Percentiles rank a stretch among this genome's conserved stretches.
Evolutionary conservation across 2,888 invertebrate species (phyloP).

Genomic region (Elmis aenea): DNA sequence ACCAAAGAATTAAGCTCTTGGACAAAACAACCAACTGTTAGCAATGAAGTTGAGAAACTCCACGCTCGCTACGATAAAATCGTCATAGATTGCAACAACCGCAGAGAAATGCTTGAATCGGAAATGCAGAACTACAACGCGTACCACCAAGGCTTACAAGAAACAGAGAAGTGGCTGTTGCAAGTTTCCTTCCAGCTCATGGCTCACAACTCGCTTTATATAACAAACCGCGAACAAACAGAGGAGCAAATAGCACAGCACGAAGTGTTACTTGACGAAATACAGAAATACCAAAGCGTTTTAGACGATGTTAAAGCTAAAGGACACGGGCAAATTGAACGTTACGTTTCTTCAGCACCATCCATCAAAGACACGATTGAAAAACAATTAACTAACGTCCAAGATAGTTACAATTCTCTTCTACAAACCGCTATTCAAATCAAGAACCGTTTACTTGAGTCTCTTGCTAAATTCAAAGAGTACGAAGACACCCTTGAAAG

Average conservation of each 20-base stretch:
- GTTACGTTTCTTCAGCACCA: conserved; percentile 69
- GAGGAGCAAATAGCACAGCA: conserved; percentile 89
- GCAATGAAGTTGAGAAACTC: conserved; percentile 64
- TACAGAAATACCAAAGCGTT: conserved; percentile 75
- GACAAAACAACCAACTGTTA: conserved; percentile 61
- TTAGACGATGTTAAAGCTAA: conserved; percentile 78
- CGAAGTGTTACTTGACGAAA: conserved; percentile 66
- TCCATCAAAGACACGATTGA: conserved; percentile 73
- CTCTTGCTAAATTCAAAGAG: conserved; percentile 86
- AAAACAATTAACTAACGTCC: conserved; percentile 82
- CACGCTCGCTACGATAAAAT: conserved; percentile 67
- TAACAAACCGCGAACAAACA: conserved; percentile 86
- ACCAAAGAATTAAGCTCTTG: conserved; percentile 70
- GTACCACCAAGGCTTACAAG: conserved; percentile 86
- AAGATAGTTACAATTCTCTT: conserved; percentile 88
- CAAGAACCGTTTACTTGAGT: conserved; percentile 80
- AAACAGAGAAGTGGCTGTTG: conserved; percentile 91
- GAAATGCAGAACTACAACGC: conserved; percentile 81
- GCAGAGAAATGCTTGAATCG: conserved; percentile 65
- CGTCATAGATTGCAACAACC: conserved; percentile 57
- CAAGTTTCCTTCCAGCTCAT: conserved; percentile 93
- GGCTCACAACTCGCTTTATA: conserved; percentile 92
- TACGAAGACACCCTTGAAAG: conserved; percentile 87
- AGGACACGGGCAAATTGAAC: conserved; percentile 77
- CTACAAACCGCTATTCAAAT: conserved; percentile 88